phyloP scores from a whole-genome alignment of 2,113 vertebrate genomes.

The Xiphias gladius region DNA sequence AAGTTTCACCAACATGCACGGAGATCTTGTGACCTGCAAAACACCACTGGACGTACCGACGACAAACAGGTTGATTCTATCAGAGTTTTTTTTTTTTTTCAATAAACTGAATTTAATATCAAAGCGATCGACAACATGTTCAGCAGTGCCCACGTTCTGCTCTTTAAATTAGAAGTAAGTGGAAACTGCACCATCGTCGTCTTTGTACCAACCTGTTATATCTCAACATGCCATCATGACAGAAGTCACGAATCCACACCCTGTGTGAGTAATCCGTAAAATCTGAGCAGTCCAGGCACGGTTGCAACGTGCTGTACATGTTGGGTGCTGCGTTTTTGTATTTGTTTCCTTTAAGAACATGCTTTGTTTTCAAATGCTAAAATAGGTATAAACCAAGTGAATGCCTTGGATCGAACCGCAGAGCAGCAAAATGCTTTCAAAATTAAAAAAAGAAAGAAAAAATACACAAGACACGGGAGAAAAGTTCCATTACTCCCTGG shows the following conservation, averaged over 20 bases:
- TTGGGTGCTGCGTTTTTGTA: too few relatives aligned
- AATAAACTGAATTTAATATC: background rate
- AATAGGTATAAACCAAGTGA: background rate
- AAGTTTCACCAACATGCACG: too few relatives aligned
- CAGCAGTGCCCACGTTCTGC: background rate
- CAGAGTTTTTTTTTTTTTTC: too few relatives aligned
- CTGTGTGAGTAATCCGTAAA: slow-evolving; percentile 25
- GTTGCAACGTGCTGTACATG: too few relatives aligned
- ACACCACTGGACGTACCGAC: background rate
- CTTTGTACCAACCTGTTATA: slow-evolving; percentile 19
- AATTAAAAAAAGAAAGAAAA: background rate
- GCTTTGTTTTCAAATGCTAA: background rate
- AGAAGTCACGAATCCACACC: slow-evolving; percentile 41
- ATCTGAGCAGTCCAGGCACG: background rate
- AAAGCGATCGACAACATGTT: background rate
- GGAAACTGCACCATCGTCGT: slow-evolving; percentile 29
- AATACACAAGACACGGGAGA: background rate
- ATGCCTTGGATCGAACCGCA: background rate
- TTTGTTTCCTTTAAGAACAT: background rate
- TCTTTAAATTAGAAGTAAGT: background rate
- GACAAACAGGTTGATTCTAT: background rate
- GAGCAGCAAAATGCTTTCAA: background rate
- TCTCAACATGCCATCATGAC: background rate
- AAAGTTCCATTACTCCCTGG: background rate
- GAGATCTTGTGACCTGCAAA: background rate